Evolutionary conservation across 1,140 invertebrate species (phyloP).

Genomic region (Brachionus koreanus): DNA sequence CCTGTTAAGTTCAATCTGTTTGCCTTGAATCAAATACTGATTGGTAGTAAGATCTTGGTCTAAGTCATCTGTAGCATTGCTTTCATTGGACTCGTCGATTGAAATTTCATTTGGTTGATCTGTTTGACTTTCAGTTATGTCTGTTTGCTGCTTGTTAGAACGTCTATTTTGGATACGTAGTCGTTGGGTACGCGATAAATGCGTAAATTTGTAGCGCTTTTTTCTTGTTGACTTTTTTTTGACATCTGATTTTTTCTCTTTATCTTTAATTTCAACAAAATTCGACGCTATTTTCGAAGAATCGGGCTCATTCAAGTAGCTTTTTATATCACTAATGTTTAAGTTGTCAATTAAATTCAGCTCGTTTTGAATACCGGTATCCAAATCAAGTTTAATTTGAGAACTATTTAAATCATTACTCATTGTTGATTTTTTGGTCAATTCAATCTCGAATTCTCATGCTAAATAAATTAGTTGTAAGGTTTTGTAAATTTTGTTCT

Average conservation of each 20-base stretch:
- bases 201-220: constrained; percentile 33
- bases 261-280: not conserved
- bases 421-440: not conserved
- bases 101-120: not conserved
- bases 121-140: not conserved
- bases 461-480: constrained; percentile 11
- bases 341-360: not conserved
- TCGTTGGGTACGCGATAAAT: constrained; percentile 27
- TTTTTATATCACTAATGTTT: not conserved
- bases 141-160: not conserved
- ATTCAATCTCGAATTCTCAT: not conserved
- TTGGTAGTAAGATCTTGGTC: not conserved
- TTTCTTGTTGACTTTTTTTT: not conserved
- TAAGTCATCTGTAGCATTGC: not conserved
- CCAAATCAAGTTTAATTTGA: not conserved
- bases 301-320: not conserved
- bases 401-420: not conserved
- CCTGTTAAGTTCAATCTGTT: not conserved
- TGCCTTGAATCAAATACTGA: constrained; percentile 38
- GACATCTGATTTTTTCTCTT: not conserved
- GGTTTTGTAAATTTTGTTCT: constrained; percentile 3
- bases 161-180: not conserved
- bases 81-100: not conserved
- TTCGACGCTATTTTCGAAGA: not conserved
- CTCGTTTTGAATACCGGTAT: not conserved